Evolutionary conservation across 2,888 invertebrate genomes (phyloP).

Genomic region (Griposia aprilina): DNA sequence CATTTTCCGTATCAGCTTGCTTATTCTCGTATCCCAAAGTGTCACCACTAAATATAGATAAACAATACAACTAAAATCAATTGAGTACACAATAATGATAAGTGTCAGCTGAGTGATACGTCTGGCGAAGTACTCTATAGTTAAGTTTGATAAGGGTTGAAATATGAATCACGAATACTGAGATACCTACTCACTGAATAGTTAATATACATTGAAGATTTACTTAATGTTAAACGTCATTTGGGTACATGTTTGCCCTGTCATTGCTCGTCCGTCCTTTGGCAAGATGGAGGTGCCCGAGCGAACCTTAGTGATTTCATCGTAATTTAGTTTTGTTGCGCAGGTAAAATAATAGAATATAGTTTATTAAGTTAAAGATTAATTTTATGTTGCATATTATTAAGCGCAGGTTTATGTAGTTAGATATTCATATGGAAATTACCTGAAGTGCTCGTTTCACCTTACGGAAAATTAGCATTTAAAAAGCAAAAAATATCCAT

Average conservation of each 20-base stretch:
- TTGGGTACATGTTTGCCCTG: conserved; percentile 58
- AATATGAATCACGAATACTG: conserved; percentile 68
- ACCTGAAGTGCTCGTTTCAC: conserved; percentile 58
- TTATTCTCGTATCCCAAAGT: not conserved
- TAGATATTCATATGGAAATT: conserved; percentile 43
- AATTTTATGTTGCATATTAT: not conserved
- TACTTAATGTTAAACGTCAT: conserved; percentile 63
- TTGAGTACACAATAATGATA: conserved; percentile 40
- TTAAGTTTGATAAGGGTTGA: conserved; percentile 73
- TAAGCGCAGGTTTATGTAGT: conserved; percentile 1
- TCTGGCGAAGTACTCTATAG: conserved; percentile 58
- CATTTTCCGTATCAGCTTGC: not conserved
- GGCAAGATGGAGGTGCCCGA: conserved; percentile 53
- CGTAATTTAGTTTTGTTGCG: conserved; percentile 38
- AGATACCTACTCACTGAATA: conserved; percentile 49
- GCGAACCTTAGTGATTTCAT: conserved; percentile 52
- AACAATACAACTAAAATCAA: conserved; percentile 38
- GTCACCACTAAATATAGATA: not conserved
- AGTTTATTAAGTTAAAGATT: conserved; percentile 2
- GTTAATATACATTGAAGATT: conserved; percentile 53
- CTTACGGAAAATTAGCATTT: conserved; percentile 74
- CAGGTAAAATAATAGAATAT: conserved; percentile 39
- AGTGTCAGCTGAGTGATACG: conserved; percentile 50
- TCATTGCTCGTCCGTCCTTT: conserved; percentile 63
- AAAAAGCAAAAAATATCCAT: conserved; percentile 78